These are phyloP conservation scores for Pollachius pollachius DNA, from an alignment of 2,113 vertebrate species.

Conservation along the genomic window DNA sequence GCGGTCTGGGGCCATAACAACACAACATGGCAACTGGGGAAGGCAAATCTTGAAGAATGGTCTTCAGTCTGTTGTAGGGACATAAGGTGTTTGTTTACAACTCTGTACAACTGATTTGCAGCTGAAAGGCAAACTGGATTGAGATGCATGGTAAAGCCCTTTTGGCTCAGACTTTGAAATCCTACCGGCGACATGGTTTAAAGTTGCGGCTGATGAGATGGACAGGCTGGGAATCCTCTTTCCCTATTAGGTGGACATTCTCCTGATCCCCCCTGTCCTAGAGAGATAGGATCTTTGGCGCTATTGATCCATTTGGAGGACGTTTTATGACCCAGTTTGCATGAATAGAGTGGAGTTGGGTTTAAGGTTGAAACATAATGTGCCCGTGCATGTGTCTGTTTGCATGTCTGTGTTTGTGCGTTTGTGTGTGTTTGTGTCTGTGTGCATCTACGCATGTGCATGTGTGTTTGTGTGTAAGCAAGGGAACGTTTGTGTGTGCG, in stretches of 20 bases:
- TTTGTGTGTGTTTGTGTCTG: too few species aligned
- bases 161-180: slow-evolving; percentile 60
- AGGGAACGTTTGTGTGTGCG: too few species aligned
- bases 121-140: slow-evolving; percentile 55
- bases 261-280: slow-evolving; percentile 5
- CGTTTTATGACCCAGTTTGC: slow-evolving; percentile 31
- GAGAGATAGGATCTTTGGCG: slow-evolving; percentile 5
- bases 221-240: slow-evolving; percentile 48
- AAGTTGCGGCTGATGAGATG: slow-evolving; percentile 61
- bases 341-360: slow-evolving; percentile 14
- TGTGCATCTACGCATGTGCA: too few species aligned
- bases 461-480: too few species aligned
- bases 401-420: too few species aligned
- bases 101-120: slow-evolving; percentile 54
- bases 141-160: slow-evolving; percentile 55
- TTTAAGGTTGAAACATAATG: neutral
- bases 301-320: slow-evolving; percentile 3
- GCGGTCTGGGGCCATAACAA: neutral
- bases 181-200: slow-evolving; percentile 58
- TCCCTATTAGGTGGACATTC: neutral
- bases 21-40: neutral
- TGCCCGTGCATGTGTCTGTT: neutral
- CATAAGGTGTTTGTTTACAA: slow-evolving; percentile 22
- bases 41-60: neutral
- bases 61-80: slow-evolving; percentile 12